Conservation (phyloP, 2,888 invertebrate species). For the Cataglyphis albicans region DNA sequence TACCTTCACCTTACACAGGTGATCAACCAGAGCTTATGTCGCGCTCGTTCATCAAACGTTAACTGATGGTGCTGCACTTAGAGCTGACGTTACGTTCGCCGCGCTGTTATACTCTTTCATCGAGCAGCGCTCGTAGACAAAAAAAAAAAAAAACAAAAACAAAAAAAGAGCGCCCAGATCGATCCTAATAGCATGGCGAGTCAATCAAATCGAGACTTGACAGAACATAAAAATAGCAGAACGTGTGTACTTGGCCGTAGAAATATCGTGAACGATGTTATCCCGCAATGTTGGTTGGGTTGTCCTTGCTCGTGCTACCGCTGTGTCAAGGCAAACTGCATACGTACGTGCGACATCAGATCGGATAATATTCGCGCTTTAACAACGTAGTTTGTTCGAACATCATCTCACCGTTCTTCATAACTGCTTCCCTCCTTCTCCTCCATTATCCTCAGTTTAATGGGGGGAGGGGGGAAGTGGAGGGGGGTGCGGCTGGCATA, state of each 20-base stretch:
- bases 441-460: neutral
- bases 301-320: slow-evolving; percentile 79
- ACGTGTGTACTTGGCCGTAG: slow-evolving; percentile 75
- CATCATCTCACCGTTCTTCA: slow-evolving; percentile 34
- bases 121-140: slow-evolving; percentile 55
- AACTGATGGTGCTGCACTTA: neutral
- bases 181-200: slow-evolving; percentile 67
- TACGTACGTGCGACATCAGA: slow-evolving; percentile 71
- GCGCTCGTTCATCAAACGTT: neutral
- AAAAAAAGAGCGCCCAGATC: slow-evolving; percentile 59
- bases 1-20: neutral
- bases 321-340: slow-evolving; percentile 79
- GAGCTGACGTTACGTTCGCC: slow-evolving; percentile 29
- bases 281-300: slow-evolving; percentile 72
- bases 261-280: slow-evolving; percentile 75
- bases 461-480: neutral
- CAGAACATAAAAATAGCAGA: slow-evolving; percentile 72
- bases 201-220: slow-evolving; percentile 66
- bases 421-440: neutral
- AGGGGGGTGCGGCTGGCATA: slow-evolving; percentile 31
- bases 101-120: slow-evolving; percentile 51
- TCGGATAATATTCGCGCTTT: slow-evolving; percentile 63
- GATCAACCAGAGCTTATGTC: neutral
- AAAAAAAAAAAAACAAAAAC: too few species aligned
- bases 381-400: slow-evolving; percentile 52